Evolutionary conservation across 1,140 invertebrate genomes (phyloP).

Genomic region (Drosophila pseudoobscura): DNA sequence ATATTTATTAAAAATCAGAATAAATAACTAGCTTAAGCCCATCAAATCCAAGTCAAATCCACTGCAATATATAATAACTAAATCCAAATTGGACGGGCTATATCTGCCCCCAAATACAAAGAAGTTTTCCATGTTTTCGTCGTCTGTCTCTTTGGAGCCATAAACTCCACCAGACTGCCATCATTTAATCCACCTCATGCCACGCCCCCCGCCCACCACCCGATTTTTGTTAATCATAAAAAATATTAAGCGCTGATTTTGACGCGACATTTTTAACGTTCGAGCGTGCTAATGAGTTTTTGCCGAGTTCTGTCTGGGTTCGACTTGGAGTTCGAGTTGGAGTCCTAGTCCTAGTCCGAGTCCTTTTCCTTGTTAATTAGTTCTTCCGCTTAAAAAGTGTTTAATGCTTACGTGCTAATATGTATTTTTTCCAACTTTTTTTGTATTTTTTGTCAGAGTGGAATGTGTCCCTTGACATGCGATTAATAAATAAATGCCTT

Average conservation of each 20-base stretch:
- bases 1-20: too few relatives aligned
- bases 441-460: constrained; percentile 6
- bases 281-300: constrained; percentile 80
- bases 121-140: constrained; percentile 1
- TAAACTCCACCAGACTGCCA: constrained; percentile 32
- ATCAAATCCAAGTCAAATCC: too few relatives aligned
- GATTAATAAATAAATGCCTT: constrained; percentile 78
- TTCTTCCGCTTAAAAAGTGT: constrained; percentile 77
- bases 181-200: neutral
- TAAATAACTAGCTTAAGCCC: too few relatives aligned
- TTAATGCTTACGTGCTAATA: constrained; percentile 78
- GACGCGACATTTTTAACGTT: constrained; percentile 81
- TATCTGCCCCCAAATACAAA: neutral
- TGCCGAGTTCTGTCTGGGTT: constrained; percentile 55
- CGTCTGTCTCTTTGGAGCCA: neutral
- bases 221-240: constrained; percentile 56
- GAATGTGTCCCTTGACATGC: constrained; percentile 59
- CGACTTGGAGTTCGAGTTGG: neutral
- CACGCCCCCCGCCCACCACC: too few relatives aligned
- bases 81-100: too few relatives aligned
- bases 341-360: constrained; percentile 7
- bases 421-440: constrained; percentile 35
- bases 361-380: constrained; percentile 69
- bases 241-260: constrained; percentile 81
- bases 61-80: too few relatives aligned